phyloP scores from a whole-genome alignment of 2,113 vertebrate species.

The Merops nubicus region DNA sequence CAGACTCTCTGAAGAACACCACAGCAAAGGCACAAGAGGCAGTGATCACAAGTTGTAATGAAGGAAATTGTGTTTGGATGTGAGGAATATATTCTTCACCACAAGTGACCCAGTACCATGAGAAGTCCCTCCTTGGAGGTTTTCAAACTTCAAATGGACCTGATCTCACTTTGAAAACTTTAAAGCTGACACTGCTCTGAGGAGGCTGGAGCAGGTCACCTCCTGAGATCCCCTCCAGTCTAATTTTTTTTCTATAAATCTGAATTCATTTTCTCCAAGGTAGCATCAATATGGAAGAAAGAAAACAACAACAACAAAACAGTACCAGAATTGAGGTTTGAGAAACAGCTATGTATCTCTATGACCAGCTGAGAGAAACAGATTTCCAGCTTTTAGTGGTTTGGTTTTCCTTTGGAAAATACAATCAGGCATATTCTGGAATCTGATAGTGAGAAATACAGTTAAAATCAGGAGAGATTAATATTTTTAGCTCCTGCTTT shows the following conservation, averaged over 20 bases:
- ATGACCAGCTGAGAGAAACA: not conserved
- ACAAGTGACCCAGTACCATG: not conserved
- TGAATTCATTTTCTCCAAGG: not conserved
- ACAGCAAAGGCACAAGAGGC: not conserved
- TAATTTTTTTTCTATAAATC: not conserved
- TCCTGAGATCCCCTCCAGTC: not conserved
- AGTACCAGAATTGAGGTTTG: not conserved
- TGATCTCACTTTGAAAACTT: not conserved
- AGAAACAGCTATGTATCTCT: not conserved
- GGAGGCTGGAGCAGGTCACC: not conserved
- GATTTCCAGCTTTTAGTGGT: not conserved
- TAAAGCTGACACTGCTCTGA: not conserved
- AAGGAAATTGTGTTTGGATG: not conserved
- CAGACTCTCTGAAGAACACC: not conserved
- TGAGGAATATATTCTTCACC: not conserved
- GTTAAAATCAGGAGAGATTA: not conserved
- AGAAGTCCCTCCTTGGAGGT: not conserved
- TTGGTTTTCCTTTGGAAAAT: not conserved
- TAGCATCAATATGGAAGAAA: not conserved
- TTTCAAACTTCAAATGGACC: fast-evolving
- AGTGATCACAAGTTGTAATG: not conserved
- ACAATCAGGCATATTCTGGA: not conserved
- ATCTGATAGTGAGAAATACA: not conserved
- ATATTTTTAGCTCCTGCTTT: slow-evolving; percentile 18
- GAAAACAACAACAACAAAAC: no score